Evolutionary conservation across 2,113 vertebrate genomes (phyloP).

Genomic region (Colaptes auratus): DNA sequence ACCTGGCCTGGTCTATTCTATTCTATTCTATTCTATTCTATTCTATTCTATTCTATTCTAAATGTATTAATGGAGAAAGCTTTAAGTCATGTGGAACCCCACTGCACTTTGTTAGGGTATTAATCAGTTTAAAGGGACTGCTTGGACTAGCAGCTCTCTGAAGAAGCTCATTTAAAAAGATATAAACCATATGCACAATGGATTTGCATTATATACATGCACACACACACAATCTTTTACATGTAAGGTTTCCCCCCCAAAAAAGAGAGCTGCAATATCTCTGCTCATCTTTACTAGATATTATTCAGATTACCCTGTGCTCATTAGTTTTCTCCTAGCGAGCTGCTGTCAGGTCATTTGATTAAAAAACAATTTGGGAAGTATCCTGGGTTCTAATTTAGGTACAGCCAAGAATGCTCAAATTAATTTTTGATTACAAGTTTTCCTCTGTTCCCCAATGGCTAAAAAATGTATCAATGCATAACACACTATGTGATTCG

Average conservation of each 20-base stretch:
- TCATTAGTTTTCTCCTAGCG: conserved; percentile 30
- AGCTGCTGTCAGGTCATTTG: conserved; percentile 30
- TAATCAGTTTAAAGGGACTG: neutral
- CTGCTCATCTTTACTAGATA: neutral
- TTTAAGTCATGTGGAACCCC: neutral
- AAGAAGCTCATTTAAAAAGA: neutral
- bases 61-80: neutral
- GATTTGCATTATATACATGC: neutral
- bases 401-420: conserved; percentile 41
- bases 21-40: no score
- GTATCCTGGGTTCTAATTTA: conserved; percentile 32
- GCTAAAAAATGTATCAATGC: conserved; percentile 34
- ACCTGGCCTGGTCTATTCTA: no score
- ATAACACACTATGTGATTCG: neutral
- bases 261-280: neutral
- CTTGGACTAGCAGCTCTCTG: neutral
- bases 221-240: neutral
- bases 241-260: neutral
- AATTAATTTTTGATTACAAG: conserved; percentile 56
- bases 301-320: neutral
- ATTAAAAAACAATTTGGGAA: conserved; percentile 37
- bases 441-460: conserved; percentile 4
- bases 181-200: neutral
- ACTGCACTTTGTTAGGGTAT: neutral
- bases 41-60: no score